Evolutionary conservation across 1,140 invertebrate genomes (phyloP), one percentile per base, ranked within the genome.

Genomic region (Acarapis woodi): DNA sequence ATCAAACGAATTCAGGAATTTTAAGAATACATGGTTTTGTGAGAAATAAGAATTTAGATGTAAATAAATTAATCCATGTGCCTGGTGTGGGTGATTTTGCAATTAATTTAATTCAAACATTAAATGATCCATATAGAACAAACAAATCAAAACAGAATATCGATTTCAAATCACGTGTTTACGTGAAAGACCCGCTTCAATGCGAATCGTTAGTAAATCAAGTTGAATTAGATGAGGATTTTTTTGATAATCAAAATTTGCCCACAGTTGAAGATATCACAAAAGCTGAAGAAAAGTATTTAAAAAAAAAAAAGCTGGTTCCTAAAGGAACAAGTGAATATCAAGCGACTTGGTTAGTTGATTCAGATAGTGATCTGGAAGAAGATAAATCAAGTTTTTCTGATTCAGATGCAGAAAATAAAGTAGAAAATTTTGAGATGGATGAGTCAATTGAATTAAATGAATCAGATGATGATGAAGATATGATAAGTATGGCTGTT

Each of bases 181-280:
- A 44, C 1, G 64, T 68, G 2, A 54, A 70, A 61, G 73, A 76
- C 51, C 67, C 66, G 34, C 58, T 90, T 14, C 57, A 68, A 40
- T 62, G 62, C 44, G 80, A 87, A 60, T 74, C 78, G 58, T 59
- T 69, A 38, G 69, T 71, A 16, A 77, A 90, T 60, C 68, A 70
- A 21, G 80, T 93, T 78, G 75, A 88, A 54, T n/a, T n/a, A n/a
- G n/a, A n/a, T n/a, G n/a, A n/a, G n/a, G n/a, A n/a, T n/a, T n/a
- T n/a, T n/a, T n/a, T n/a, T n/a, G 75, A 71, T 12, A 85, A 94
- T 58, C 85, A 93, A 59, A 88, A 83, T 18, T 90, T 78, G 76
- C 82, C 83, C 1, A 87, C 77, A 20, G 71, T 79, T 41, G 76
- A 87, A 52, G 80, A 88, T 60, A 61, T 88, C 35, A 63, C 65